Conservation (phyloP, 2,888 invertebrate genomes). For the Papilio protenor region DNA sequence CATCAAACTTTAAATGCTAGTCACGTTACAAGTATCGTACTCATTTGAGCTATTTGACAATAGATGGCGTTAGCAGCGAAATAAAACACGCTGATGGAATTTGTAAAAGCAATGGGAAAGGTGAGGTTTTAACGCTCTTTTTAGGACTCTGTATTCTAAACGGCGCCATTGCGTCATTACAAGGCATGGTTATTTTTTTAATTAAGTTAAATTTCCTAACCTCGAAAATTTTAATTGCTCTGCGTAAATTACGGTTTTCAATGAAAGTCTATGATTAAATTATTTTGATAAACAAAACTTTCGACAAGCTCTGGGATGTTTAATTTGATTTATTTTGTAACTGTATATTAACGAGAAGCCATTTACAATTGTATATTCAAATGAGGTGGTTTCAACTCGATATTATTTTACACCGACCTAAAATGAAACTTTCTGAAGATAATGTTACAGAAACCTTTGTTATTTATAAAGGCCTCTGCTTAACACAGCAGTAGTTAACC, state of each 20-base stretch:
- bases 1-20: background rate
- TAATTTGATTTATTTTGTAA: slow-evolving; percentile 23
- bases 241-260: background rate
- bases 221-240: background rate
- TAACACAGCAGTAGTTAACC: background rate
- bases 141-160: no score
- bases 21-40: no score
- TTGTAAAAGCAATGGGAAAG: background rate
- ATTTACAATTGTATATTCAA: slow-evolving; percentile 17
- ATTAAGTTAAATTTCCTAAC: background rate
- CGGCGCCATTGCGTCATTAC: no score
- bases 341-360: slow-evolving; percentile 5
- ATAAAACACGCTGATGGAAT: background rate
- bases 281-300: slow-evolving; percentile 14
- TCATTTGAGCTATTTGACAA: background rate
- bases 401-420: slow-evolving; percentile 7
- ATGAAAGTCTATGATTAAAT: background rate
- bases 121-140: no score
- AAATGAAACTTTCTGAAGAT: background rate
- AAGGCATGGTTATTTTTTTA: no score
- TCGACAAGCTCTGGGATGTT: background rate
- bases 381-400: background rate
- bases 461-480: background rate
- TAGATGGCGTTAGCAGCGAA: background rate
- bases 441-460: background rate